Evolutionary conservation across 1,140 invertebrate species (phyloP), one percentile per base, ranked within the genome.

Genomic region (Bombus balteatus): DNA sequence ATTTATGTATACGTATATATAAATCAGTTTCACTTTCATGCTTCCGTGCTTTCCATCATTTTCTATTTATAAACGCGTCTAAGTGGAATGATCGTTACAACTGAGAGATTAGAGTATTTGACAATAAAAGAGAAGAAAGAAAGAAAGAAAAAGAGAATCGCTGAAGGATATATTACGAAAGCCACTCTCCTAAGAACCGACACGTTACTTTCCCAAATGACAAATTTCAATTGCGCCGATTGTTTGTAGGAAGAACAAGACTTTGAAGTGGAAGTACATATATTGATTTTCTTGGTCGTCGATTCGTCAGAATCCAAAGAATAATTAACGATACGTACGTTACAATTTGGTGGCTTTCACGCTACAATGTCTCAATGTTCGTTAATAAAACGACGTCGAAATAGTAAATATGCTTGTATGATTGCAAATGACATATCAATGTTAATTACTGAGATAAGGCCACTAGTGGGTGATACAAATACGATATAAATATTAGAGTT

Each of bases 401-500:
- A 37, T 91, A 90, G 89, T 87, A 88, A 79, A 66, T 90, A 88
- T 87, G 82, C 65, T 90, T 91, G 92, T 85, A 89, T 74, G 85
- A 92, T 74, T 91, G 88, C 90, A 89, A 92, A 93, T 94, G 92
- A 92, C 87, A 81, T 92, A 89, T 92, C 70, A 72, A 82, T 92
- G 91, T 91, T 90, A 92, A 90, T 94, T 93, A 93, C 91, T 91
- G 88, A 95, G 93, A 93, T 95, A 95, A 95, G 95, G 95, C 95
- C 95, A 95, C 95, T 95, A 95, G 92, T 93, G 92, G 94, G 89
- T 95, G 90, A 94, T 95, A 95, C 91, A 94, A 94, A 92, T 95
- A 93, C 79, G 92, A 94, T 94, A 94, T 93, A 94, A 95, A 94
- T 93, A 92, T 93, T 93, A 93, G 89, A 90, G 79, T 89, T 94